A percentile compares a stretch with the other conserved stretches of the same genome.
Evolutionary conservation across 2,113 vertebrate species (phyloP).

Genomic region (Ibidorhyncha struthersii): DNA sequence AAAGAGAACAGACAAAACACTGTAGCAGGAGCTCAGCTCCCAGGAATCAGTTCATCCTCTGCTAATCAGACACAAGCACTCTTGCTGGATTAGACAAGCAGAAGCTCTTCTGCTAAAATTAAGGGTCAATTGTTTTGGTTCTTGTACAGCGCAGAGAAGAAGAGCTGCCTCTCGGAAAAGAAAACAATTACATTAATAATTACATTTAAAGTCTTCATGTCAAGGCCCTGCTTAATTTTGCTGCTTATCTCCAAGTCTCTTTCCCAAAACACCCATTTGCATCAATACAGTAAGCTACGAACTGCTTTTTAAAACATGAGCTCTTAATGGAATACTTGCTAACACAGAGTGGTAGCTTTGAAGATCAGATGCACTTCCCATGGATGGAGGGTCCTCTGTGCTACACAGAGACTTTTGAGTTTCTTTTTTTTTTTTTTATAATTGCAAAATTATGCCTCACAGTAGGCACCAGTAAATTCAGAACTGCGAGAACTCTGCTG

Average conservation of each 20-base stretch:
- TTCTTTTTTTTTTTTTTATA: not conserved
- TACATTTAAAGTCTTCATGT: not conserved
- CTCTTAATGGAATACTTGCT: not conserved
- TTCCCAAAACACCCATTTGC: conserved; percentile 5
- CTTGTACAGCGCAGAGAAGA: not conserved
- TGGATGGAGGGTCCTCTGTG: not conserved
- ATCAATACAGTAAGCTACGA: not conserved
- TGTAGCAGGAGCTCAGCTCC: conserved; percentile 19
- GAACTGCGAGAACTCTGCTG: not conserved
- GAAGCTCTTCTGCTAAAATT: conserved; percentile 22
- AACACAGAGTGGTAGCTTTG: not conserved
- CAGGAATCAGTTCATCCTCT: not conserved
- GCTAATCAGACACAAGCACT: conserved; percentile 23
- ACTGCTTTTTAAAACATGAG: conserved; percentile 1
- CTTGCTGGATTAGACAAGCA: not conserved
- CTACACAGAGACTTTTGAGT: not conserved
- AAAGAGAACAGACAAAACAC: conserved; percentile 46
- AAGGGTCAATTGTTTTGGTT: conserved; percentile 33
- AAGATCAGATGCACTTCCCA: not conserved
- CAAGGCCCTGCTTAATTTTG: conserved; percentile 31
- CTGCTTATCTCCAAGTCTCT: not conserved
- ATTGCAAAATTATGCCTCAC: not conserved
- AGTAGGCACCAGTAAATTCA: not conserved
- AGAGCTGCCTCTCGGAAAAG: not conserved
- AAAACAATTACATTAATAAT: conserved; percentile 53